phyloP scores from a whole-genome alignment of 2,888 invertebrate species.

The Acrobasis repandana region DNA sequence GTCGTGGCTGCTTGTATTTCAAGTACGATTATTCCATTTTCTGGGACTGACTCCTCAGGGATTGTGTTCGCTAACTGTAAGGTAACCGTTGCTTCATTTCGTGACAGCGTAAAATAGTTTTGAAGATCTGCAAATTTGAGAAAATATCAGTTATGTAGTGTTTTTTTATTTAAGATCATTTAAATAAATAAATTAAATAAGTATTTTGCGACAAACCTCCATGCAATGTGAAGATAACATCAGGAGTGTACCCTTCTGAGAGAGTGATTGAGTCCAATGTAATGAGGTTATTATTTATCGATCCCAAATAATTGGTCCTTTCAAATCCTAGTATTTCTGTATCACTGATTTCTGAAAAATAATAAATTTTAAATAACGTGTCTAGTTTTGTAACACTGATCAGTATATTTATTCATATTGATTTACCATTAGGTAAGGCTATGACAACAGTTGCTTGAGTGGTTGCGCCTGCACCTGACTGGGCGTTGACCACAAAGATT shows the following conservation, averaged over 20 bases:
- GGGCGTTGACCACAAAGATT: neutral
- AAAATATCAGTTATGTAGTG: neutral
- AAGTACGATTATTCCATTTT: neutral
- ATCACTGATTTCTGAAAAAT: slow-evolving; percentile 20
- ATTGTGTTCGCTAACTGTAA: neutral
- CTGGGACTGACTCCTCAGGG: neutral
- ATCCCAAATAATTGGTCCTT: slow-evolving; percentile 37
- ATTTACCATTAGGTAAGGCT: neutral
- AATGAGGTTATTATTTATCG: slow-evolving; percentile 32
- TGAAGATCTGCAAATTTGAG: neutral
- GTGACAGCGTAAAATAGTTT: neutral
- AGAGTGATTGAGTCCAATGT: slow-evolving; percentile 38
- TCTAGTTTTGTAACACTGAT: too few relatives aligned
- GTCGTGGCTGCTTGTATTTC: neutral
- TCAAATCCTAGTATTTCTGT: slow-evolving; percentile 38
- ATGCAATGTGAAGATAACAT: slow-evolving; percentile 37
- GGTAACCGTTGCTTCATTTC: neutral
- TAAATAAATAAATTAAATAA: too few relatives aligned
- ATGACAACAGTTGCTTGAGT: slow-evolving; percentile 1
- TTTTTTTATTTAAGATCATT: too few relatives aligned
- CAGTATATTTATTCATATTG: neutral
- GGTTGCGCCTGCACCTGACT: neutral
- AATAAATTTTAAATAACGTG: too few relatives aligned
- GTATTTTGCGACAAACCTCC: slow-evolving; percentile 35
- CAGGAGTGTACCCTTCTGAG: slow-evolving; percentile 36